Evolutionary conservation across 2,797 vertebrate species (phyloP).

Genomic region (Oophaga sylvatica): DNA sequence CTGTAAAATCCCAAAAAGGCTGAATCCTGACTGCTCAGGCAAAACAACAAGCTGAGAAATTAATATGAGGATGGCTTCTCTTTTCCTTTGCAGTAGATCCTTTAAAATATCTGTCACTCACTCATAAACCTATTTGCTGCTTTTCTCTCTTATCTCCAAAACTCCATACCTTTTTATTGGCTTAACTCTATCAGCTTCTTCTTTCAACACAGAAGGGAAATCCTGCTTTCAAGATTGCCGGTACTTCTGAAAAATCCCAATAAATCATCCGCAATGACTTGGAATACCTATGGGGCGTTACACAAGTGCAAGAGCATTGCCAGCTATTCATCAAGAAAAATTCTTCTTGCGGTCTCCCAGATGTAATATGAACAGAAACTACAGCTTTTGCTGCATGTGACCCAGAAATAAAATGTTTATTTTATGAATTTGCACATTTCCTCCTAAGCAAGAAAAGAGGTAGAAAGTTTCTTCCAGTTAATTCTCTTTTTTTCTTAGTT

Average conservation of each 20-base stretch:
- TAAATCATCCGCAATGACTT: slow-evolving; percentile 24
- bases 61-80: not conserved
- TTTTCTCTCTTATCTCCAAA: not conserved
- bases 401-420: slow-evolving; percentile 24
- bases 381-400: not conserved
- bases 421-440: not conserved
- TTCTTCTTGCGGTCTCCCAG: not conserved
- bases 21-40: not conserved
- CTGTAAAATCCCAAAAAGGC: too few relatives aligned
- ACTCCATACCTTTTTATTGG: slow-evolving; percentile 1
- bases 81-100: not conserved
- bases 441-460: not conserved
- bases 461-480: not conserved
- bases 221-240: slow-evolving; percentile 20
- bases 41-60: not conserved
- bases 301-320: slow-evolving; percentile 18
- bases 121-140: not conserved
- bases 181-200: not conserved
- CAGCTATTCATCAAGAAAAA: slow-evolving; percentile 24
- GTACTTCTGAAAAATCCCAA: slow-evolving; percentile 14
- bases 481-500: not conserved
- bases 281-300: slow-evolving; percentile 20
- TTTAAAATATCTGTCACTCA: not conserved
- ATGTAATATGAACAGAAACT: not conserved
- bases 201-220: slow-evolving; percentile 6